Conservation (phyloP, 1,140 invertebrate species). For the Bilobella aurantiaca region DNA sequence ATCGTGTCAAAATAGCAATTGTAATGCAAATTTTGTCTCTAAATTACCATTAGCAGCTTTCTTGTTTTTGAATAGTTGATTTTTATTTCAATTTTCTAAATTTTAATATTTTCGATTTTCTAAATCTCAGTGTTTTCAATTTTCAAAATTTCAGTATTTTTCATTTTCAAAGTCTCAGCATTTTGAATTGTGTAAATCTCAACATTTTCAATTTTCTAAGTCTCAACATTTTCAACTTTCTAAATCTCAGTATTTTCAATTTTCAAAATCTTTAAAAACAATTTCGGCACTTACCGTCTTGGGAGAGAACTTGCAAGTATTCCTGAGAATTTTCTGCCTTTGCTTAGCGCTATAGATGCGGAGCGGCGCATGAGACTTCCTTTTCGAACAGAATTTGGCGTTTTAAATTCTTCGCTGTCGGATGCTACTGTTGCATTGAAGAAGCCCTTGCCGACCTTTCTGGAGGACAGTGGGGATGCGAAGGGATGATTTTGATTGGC, state of each 20-base stretch:
- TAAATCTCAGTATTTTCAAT: not conserved
- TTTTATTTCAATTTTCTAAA: too few species aligned
- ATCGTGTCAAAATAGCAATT: too few species aligned
- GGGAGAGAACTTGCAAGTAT: not conserved
- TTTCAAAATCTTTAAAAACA: not conserved
- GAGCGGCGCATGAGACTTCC: not conserved
- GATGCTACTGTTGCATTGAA: not conserved
- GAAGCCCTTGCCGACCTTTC: not conserved
- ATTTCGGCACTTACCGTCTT: not conserved
- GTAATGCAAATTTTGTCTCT: too few species aligned
- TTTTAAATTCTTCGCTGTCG: not conserved
- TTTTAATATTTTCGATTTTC: not conserved
- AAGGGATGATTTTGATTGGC: not conserved
- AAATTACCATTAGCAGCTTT: too few species aligned
- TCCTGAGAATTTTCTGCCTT: slow-evolving; percentile 1
- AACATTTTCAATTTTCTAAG: not conserved
- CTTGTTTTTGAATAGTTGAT: too few species aligned
- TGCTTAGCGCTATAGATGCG: slow-evolving; percentile 6
- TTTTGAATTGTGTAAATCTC: too few species aligned
- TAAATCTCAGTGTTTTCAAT: too few species aligned
- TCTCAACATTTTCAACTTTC: too few species aligned
- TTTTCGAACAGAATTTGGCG: not conserved
- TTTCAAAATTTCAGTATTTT: too few species aligned
- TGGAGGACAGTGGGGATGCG: not conserved
- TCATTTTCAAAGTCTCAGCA: too few species aligned